Evolutionary conservation across 2,797 vertebrate genomes (phyloP).

Genomic region (Mastacembelus armatus): DNA sequence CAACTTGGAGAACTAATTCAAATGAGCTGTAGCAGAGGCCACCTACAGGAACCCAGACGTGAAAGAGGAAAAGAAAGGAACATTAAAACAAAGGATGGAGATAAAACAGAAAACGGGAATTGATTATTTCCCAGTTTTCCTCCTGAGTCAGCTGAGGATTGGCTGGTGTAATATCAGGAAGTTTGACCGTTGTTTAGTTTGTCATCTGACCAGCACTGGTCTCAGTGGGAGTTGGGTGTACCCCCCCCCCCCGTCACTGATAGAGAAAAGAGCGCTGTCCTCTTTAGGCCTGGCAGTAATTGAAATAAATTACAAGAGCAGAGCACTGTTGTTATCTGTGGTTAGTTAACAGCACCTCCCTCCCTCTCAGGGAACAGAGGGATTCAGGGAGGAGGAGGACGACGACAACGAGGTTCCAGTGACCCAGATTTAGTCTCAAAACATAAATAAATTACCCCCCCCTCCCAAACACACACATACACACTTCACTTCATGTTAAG

Average conservation of each 20-base stretch:
- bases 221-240: constrained; percentile 73
- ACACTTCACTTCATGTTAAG: constrained; percentile 46
- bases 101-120: background rate
- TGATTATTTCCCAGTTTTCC: constrained; percentile 24
- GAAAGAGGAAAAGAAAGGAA: background rate
- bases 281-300: constrained; percentile 89
- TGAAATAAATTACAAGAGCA: constrained; percentile 90
- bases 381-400: constrained; percentile 46
- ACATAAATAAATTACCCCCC: constrained; percentile 85
- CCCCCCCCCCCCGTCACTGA: constrained; percentile 75
- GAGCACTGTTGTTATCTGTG: constrained; percentile 85
- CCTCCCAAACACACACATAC: constrained; percentile 24
- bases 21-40: no score
- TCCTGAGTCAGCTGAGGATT: background rate
- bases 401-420: constrained; percentile 77
- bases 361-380: constrained; percentile 62
- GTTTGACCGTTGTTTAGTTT: constrained; percentile 47
- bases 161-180: background rate
- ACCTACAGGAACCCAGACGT: background rate
- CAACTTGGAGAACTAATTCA: no score
- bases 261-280: constrained; percentile 81
- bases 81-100: background rate
- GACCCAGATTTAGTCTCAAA: constrained; percentile 87
- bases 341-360: constrained; percentile 84
- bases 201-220: constrained; percentile 65